These are phyloP conservation scores for Chlorospingus semifuscus DNA, from an alignment of 2,797 vertebrate genomes.

Conservation along the genomic window DNA sequence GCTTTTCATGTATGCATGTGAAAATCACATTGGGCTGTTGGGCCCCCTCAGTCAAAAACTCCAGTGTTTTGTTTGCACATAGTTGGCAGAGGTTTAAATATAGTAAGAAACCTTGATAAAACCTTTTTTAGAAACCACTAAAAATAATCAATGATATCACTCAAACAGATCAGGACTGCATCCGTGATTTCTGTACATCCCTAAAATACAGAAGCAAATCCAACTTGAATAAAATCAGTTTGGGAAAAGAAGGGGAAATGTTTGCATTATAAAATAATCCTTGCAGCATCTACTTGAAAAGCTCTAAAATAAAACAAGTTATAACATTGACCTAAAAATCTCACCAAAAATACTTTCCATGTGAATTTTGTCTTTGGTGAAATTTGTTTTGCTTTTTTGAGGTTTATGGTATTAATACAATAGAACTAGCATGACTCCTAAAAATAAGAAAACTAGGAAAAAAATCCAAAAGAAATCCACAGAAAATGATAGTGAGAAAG, in stretches of 20 bases:
- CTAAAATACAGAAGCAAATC: background rate
- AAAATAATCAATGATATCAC: background rate
- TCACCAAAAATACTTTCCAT: background rate
- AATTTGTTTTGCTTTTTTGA: background rate
- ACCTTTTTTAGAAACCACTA: background rate
- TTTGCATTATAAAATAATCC: background rate
- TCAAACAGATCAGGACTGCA: background rate
- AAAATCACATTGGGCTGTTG: background rate
- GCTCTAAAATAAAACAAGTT: background rate
- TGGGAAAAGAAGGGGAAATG: background rate
- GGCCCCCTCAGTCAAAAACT: background rate
- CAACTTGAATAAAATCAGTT: background rate
- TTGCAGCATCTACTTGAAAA: background rate
- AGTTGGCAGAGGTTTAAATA: background rate
- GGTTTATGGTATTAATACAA: background rate
- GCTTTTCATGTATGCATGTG: background rate
- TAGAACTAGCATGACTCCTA: background rate
- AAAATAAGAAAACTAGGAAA: background rate
- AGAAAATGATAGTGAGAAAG: background rate
- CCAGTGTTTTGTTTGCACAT: background rate
- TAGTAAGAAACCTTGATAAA: background rate
- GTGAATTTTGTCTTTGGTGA: background rate
- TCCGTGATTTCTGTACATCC: background rate
- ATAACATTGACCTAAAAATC: background rate
- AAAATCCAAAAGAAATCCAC: background rate